Conservation (phyloP, 1,140 invertebrate genomes). For the Theocolax elegans region DNA sequence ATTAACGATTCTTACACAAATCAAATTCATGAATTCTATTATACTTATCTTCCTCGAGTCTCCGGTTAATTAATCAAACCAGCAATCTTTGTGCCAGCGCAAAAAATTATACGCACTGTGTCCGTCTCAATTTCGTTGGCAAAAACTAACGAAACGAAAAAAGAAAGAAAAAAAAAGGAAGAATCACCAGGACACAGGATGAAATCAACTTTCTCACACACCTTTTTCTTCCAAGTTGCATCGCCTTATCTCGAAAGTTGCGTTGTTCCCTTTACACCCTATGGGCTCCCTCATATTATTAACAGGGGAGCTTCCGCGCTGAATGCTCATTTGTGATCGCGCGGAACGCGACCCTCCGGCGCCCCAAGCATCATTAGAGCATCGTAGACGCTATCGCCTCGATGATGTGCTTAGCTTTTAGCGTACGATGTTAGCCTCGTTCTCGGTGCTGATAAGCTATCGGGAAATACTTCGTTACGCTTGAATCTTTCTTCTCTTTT, state of each 20-base stretch:
- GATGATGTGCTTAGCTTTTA: slow-evolving; percentile 30
- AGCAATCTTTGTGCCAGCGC: too few relatives aligned
- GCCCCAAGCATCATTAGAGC: slow-evolving; percentile 8
- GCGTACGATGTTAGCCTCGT: neutral
- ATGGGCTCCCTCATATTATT: neutral
- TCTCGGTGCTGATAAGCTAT: slow-evolving; percentile 7
- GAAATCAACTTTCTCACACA: slow-evolving; percentile 16
- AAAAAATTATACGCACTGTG: slow-evolving; percentile 13
- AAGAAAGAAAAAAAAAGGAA: neutral
- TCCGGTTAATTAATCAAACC: too few relatives aligned
- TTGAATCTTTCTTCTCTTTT: slow-evolving; percentile 7
- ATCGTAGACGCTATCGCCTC: neutral
- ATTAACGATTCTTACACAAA: too few relatives aligned
- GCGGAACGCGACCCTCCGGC: neutral
- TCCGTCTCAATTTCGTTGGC: slow-evolving; percentile 4
- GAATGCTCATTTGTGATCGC: neutral
- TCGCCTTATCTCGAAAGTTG: neutral
- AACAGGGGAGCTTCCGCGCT: neutral
- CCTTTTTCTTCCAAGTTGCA: neutral
- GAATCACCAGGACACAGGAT: neutral
- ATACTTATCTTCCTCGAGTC: too few relatives aligned
- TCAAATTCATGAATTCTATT: too few relatives aligned
- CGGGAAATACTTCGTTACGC: slow-evolving; percentile 29
- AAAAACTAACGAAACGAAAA: neutral
- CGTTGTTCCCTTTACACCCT: neutral